These are phyloP conservation scores for Sciurus vulgaris DNA, from an alignment of 2,797 vertebrate species.

Conservation along the genomic window DNA sequence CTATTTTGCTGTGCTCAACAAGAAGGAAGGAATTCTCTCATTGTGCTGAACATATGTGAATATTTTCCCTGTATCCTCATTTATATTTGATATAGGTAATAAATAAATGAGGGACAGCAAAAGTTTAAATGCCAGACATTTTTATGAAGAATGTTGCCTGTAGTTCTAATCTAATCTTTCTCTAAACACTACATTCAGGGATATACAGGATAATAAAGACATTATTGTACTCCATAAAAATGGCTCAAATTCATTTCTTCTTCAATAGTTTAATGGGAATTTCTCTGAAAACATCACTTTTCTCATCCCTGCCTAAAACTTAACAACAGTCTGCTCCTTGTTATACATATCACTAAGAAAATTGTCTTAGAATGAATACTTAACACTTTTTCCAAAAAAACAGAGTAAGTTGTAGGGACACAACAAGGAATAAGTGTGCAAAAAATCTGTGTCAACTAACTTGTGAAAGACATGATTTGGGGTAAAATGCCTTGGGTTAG, in stretches of 20 bases:
- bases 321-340: neutral
- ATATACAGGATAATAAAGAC: conserved; percentile 6
- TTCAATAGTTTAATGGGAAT: neutral
- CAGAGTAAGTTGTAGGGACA: conserved; percentile 24
- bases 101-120: neutral
- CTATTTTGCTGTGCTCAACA: neutral
- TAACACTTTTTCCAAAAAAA: conserved; percentile 53
- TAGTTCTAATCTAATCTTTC: conserved; percentile 25
- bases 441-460: conserved; percentile 1
- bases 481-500: neutral
- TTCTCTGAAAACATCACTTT: neutral
- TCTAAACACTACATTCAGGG: neutral
- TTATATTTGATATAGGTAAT: neutral
- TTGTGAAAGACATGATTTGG: neutral
- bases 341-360: conserved; percentile 14
- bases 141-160: conserved; percentile 20
- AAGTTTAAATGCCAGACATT: conserved; percentile 17
- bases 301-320: neutral
- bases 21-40: neutral
- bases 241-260: neutral
- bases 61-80: neutral
- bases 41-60: neutral
- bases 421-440: neutral
- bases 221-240: neutral
- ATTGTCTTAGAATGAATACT: conserved; percentile 50